These are phyloP conservation scores for Steatornis caripensis DNA, from an alignment of 2,113 vertebrate species.

Conservation along the genomic window DNA sequence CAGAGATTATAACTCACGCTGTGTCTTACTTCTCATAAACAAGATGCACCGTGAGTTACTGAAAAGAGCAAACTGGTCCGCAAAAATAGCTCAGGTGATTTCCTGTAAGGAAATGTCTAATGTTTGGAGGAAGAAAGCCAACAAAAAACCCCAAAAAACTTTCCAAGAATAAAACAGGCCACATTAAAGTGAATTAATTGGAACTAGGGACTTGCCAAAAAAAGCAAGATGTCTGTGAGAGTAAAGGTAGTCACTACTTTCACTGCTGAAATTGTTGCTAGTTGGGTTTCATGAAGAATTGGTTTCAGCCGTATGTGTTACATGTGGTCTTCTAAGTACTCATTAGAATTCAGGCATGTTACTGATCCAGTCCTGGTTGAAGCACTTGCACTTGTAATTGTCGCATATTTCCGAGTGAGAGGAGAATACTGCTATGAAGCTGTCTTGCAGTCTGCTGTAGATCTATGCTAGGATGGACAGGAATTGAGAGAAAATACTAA, in stretches of 20 bases:
- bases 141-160: background rate
- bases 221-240: no score
- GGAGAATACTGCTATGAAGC: fast-evolving
- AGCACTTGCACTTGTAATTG: background rate
- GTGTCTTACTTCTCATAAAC: background rate
- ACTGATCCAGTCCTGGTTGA: background rate
- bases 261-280: background rate
- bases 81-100: fast-evolving
- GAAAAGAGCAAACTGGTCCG: background rate
- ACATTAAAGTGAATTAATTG: background rate
- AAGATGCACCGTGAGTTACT: fast-evolving
- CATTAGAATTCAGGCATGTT: background rate
- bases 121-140: background rate
- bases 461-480: background rate
- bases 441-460: background rate
- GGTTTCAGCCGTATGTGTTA: background rate
- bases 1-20: background rate
- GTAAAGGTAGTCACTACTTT: background rate
- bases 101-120: background rate
- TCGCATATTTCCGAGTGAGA: background rate
- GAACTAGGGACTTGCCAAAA: background rate
- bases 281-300: background rate
- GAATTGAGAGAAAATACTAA: background rate
- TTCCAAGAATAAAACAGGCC: background rate
- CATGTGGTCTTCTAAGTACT: background rate